These are phyloP conservation scores for Oreocharis arfaki DNA, from an alignment of 2,113 vertebrate species.

Conservation along the genomic window DNA sequence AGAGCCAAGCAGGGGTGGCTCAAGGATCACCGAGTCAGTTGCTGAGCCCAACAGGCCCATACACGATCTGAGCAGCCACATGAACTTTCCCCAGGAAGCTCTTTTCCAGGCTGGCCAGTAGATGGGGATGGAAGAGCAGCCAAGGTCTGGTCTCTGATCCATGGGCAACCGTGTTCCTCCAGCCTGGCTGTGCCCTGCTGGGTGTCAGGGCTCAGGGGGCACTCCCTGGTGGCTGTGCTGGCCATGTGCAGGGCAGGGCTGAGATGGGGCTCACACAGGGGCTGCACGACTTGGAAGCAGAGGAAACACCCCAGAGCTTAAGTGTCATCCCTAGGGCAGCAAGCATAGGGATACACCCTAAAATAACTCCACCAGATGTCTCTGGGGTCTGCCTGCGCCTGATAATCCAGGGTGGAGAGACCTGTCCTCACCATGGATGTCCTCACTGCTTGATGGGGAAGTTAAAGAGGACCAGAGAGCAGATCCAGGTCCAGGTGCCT, in stretches of 20 bases:
- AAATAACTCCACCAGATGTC: neutral
- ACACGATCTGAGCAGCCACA: fast-evolving
- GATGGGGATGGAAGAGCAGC: conserved; percentile 62
- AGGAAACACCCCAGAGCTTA: neutral
- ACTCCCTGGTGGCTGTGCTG: neutral
- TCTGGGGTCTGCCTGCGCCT: neutral
- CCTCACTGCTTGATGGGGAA: neutral
- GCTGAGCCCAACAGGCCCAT: fast-evolving
- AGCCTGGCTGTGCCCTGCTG: neutral
- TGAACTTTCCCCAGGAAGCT: neutral
- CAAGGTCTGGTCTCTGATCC: neutral
- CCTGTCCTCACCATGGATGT: neutral
- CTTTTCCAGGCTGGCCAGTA: conserved; percentile 18
- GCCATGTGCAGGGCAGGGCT: neutral
- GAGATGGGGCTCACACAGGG: neutral
- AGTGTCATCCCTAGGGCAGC: neutral
- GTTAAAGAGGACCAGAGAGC: neutral
- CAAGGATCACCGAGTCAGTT: fast-evolving
- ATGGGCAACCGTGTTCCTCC: fast-evolving
- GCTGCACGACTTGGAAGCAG: neutral
- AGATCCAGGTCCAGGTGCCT: neutral
- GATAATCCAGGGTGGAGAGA: neutral
- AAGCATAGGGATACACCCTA: neutral
- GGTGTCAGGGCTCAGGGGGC: neutral
- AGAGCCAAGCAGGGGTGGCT: neutral